A percentile compares a stretch with the other conserved stretches of the same genome.
phyloP scores from a whole-genome alignment of 2,888 invertebrate species.

The Neocrepidodera transversa region DNA sequence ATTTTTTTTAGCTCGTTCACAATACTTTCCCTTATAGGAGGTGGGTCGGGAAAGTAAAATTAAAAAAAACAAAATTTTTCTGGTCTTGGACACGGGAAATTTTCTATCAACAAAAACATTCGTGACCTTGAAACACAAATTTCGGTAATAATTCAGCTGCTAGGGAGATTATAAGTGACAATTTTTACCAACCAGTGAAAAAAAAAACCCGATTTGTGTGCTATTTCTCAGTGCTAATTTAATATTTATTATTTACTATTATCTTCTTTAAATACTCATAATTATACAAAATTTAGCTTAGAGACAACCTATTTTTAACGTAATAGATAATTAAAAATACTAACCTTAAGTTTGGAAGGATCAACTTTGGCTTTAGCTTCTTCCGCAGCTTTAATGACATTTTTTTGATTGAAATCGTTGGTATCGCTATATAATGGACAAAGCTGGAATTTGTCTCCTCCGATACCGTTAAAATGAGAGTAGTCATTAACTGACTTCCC shows the following conservation, averaged over 20 bases:
- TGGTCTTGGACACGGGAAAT: too few species aligned
- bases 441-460: conserved; percentile 53
- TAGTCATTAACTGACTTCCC: conserved; percentile 63
- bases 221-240: too few species aligned
- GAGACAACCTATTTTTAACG: not conserved
- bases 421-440: conserved; percentile 61
- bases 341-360: conserved; percentile 51
- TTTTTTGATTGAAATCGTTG: conserved; percentile 53
- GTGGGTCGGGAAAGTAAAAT: too few species aligned
- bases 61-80: too few species aligned
- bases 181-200: too few species aligned
- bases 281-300: not conserved
- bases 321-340: not conserved
- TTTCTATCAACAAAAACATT: too few species aligned
- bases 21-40: too few species aligned
- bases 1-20: too few species aligned
- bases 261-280: not conserved
- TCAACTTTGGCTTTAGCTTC: conserved; percentile 55
- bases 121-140: too few species aligned
- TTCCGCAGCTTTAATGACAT: conserved; percentile 57
- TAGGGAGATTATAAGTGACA: too few species aligned
- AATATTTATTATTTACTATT: not conserved
- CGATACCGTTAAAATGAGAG: conserved; percentile 63
- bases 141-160: too few species aligned
- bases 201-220: too few species aligned